Percentiles rank a stretch among this genome's conserved stretches.
Conservation (phyloP, 2,113 vertebrate species). For the Entomyzon cyanotis region DNA sequence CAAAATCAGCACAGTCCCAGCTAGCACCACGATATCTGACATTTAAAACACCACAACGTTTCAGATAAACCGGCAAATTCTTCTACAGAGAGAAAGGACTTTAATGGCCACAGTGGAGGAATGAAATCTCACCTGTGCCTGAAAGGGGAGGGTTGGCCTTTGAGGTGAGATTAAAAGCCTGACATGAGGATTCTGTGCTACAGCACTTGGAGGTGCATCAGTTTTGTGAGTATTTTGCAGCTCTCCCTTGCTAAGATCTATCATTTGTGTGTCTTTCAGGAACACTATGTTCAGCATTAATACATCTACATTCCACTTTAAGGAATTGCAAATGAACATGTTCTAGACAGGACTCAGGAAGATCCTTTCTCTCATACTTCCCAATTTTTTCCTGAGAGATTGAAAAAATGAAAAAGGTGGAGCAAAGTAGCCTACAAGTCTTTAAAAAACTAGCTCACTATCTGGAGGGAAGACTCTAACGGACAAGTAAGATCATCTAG, state of each 20-base stretch:
- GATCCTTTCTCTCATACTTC: neutral
- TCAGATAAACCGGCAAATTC: neutral
- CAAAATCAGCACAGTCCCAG: neutral
- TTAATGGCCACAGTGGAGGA: neutral
- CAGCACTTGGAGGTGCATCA: neutral
- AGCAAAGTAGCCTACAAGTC: neutral
- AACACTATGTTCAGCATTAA: neutral
- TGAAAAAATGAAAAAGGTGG: neutral
- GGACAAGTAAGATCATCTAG: neutral
- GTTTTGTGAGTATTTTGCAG: neutral
- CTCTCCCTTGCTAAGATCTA: neutral
- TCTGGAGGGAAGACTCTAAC: neutral
- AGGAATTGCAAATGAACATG: neutral
- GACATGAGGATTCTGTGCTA: rapidly evolving
- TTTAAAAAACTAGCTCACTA: neutral
- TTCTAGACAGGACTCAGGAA: neutral
- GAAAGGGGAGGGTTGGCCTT: no score
- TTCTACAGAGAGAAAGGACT: neutral
- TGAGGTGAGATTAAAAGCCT: neutral
- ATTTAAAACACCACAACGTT: neutral
- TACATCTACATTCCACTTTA: neutral
- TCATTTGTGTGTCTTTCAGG: neutral
- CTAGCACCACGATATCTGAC: neutral
- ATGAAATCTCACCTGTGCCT: neutral
- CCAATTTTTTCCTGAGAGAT: neutral